A percentile compares a stretch with the other conserved stretches of the same genome.
phyloP scores from a whole-genome alignment of 2,797 vertebrate genomes.

The Malacoraja senta region DNA sequence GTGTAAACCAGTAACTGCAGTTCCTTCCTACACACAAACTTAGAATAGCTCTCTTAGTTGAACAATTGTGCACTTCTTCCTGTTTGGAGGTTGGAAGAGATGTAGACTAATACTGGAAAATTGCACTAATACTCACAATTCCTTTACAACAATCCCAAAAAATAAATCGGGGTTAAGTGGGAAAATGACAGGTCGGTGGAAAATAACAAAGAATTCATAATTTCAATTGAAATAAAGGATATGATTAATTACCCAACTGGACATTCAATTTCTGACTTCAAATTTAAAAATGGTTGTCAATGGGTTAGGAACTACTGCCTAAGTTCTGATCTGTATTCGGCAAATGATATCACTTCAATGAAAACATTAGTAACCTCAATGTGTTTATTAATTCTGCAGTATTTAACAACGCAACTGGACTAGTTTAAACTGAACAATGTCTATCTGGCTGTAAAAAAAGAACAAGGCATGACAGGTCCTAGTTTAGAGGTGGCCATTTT shows the following conservation, averaged over 20 bases:
- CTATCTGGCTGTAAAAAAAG: background rate
- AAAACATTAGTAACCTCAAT: conserved; percentile 5
- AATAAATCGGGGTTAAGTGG: background rate
- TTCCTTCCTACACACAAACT: background rate
- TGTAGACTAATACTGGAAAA: background rate
- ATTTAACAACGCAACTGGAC: background rate
- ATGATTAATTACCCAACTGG: background rate
- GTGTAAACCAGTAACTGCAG: too few species aligned
- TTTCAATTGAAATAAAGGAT: background rate
- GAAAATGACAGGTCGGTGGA: background rate
- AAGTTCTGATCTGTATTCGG: background rate
- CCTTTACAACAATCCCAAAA: background rate
- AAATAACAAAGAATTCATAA: background rate
- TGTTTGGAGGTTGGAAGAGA: background rate
- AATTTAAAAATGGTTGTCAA: conserved; percentile 12
- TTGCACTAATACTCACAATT: background rate
- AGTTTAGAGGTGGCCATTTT: background rate
- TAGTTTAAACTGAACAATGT: background rate
- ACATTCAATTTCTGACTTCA: background rate
- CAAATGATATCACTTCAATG: background rate
- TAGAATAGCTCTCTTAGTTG: background rate
- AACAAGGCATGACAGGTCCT: background rate
- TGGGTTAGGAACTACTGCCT: background rate
- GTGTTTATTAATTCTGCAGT: background rate
- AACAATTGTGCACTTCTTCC: background rate